phyloP scores from a whole-genome alignment of 1,140 invertebrate genomes.

The Drosophila orena region DNA sequence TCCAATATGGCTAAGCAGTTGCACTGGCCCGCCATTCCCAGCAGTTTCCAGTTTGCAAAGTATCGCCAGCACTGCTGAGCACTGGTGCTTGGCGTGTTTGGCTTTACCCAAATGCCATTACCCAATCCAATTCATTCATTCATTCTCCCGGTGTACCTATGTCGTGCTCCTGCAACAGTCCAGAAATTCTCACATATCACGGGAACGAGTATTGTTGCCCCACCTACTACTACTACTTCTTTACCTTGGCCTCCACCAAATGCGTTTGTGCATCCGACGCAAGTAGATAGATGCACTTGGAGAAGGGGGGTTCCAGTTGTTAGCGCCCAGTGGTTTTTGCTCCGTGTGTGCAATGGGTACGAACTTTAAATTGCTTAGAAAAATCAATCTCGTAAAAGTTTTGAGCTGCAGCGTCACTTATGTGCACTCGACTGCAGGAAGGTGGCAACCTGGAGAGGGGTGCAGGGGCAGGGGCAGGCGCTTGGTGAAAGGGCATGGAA shows the following conservation, averaged over 20 bases:
- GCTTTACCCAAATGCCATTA: background rate
- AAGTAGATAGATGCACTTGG: constrained; percentile 19
- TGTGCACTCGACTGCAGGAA: constrained; percentile 58
- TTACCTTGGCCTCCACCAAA: constrained; percentile 8
- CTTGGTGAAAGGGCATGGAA: background rate
- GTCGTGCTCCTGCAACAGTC: background rate
- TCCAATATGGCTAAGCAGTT: background rate
- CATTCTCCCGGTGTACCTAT: background rate
- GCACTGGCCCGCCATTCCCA: too few relatives aligned
- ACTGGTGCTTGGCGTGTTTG: background rate
- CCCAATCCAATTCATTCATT: too few relatives aligned
- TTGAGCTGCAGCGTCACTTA: constrained; percentile 64
- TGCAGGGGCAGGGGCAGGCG: background rate
- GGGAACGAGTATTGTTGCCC: constrained; percentile 17
- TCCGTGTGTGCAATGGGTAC: constrained; percentile 45
- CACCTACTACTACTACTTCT: constrained; percentile 38
- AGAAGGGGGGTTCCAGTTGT: constrained; percentile 13
- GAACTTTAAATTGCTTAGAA: constrained; percentile 82
- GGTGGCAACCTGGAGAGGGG: background rate
- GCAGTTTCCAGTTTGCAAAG: background rate
- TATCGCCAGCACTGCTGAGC: background rate
- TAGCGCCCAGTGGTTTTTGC: constrained; percentile 40
- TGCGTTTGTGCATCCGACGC: background rate
- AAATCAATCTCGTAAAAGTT: constrained; percentile 82
- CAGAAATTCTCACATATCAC: constrained; percentile 41